Percentiles rank a stretch among this genome's conserved stretches.
Conservation (phyloP, 2,888 invertebrate species). For the Phalera bucephala region DNA sequence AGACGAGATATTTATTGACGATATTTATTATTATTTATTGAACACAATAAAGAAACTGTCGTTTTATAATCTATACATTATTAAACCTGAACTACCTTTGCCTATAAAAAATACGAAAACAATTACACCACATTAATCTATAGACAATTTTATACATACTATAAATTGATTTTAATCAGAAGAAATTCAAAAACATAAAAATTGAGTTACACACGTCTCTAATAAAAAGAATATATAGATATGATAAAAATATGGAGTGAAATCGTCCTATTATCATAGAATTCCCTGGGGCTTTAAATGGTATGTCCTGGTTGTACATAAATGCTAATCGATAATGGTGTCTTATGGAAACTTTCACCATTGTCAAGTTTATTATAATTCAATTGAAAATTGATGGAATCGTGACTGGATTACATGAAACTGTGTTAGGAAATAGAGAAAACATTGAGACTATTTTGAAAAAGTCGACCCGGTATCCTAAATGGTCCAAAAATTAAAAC, state of each 20-base stretch:
- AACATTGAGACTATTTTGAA: too few species aligned
- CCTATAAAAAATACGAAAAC: too few species aligned
- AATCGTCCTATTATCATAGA: constrained; percentile 10
- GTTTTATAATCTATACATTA: constrained; percentile 41
- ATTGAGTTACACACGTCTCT: too few species aligned
- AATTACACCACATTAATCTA: too few species aligned
- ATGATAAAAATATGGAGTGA: constrained; percentile 2
- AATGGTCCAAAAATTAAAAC: too few species aligned
- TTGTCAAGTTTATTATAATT: constrained; percentile 1
- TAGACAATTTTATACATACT: too few species aligned
- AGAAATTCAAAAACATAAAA: too few species aligned
- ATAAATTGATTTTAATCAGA: too few species aligned
- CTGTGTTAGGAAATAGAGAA: too few species aligned
- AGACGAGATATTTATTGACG: constrained; percentile 72
- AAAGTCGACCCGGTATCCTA: too few species aligned
- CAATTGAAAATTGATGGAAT: neutral
- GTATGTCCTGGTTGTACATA: constrained; percentile 4
- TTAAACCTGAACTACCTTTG: constrained; percentile 1
- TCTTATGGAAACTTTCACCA: constrained; percentile 26
- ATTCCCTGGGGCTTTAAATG: constrained; percentile 32
- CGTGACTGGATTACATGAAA: neutral
- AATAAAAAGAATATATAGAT: too few species aligned
- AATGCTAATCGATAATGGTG: neutral
- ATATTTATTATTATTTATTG: constrained; percentile 78
- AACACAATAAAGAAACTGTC: constrained; percentile 69